These are phyloP conservation scores for Gallirallus australis DNA, from an alignment of 2,797 vertebrate species.

Conservation along the genomic window DNA sequence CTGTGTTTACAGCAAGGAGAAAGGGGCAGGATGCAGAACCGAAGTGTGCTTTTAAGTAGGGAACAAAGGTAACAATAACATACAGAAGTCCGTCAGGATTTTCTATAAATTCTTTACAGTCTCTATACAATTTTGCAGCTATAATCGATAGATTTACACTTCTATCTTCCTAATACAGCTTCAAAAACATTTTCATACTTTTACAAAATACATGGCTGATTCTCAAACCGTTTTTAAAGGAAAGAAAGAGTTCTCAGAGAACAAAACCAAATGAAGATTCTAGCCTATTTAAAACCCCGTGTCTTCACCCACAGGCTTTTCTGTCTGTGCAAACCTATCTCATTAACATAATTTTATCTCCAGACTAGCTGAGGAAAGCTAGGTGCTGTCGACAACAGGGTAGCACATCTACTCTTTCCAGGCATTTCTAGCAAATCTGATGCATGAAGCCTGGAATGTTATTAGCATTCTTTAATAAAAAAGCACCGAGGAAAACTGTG, in stretches of 20 bases:
- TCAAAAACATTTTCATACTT: neutral
- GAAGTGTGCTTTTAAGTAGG: neutral
- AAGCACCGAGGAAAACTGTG: neutral
- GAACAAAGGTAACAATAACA: neutral
- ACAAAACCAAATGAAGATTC: neutral
- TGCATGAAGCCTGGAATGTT: neutral
- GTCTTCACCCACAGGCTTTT: neutral
- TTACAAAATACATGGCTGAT: neutral
- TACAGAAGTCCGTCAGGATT: neutral
- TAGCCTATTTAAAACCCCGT: neutral
- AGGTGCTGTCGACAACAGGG: neutral
- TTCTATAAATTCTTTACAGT: neutral
- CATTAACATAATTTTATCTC: constrained; percentile 36
- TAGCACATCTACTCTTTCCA: neutral
- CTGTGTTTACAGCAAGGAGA: neutral
- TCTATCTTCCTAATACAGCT: neutral
- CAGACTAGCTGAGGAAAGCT: constrained; percentile 40
- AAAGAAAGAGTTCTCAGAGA: neutral
- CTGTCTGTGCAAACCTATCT: neutral
- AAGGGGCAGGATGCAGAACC: neutral
- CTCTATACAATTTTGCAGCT: neutral
- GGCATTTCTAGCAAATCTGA: neutral
- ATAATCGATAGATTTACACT: neutral
- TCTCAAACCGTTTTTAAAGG: neutral
- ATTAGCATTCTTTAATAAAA: constrained; percentile 9